Base-by-base conservation (phyloP, 2,888 invertebrate species). In the Tipula lateralis region DNA sequence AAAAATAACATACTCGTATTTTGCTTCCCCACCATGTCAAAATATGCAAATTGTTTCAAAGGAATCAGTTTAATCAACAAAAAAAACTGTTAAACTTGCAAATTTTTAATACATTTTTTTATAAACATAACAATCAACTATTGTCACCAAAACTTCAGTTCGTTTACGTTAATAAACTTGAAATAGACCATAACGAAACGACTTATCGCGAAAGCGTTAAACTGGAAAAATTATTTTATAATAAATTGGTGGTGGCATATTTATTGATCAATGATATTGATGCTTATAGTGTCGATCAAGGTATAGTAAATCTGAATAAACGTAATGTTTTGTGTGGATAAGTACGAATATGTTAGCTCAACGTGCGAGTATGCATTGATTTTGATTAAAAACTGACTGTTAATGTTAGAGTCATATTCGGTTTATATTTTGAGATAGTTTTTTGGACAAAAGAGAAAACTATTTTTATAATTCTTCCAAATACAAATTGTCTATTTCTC, bases 151-250 rank as follows among this genome's bases (percentile, higher is more conserved):
- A 50, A 66, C 7, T 66, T 66, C 19, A 24, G 66, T 24, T 66
- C 24, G 19, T 66, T 66, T 66, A 66, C 24, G 24, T 66, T 66
- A 24, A 24, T 66, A 24, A 66, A 66, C 66, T 66, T 66, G 66
- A 66, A 66, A 66, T 66, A 66, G 66, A 66, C 66, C 66, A 66
- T 66, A 66, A 66, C 66, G 66, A 66, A 66, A 66, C 24, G 66
- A 66, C 24, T 19, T 66, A 66, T 66, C 66, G 24, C 66, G 66
- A 66, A 66, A 66, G 66, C 66, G 66, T 66, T 66, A 24, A 66
- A 66, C 24, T 66, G 24, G 66, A 66, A 66, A 66, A 66, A 66
- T 9, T 9, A 66, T 66, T 24, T 66, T 66, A 19, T 66, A 24
- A 66, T 19, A 24, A 66, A 24, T 16, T 16, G 44, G 4, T 24